These are phyloP conservation scores for Euproctis similis DNA, from an alignment of 2,888 invertebrate species.

Conservation along the genomic window DNA sequence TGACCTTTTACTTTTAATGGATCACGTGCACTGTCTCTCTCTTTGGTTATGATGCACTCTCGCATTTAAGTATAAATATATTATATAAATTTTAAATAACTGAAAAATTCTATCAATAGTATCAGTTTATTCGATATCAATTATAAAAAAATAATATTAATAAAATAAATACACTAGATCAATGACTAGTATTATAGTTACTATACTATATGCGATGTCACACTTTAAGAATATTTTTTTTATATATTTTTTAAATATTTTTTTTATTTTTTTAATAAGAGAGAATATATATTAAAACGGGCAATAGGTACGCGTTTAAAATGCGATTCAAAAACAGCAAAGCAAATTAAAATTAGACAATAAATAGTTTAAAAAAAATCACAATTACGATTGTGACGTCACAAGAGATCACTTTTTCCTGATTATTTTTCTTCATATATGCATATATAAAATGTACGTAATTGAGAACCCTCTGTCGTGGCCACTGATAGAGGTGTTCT, in stretches of 20 bases:
- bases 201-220: conserved; percentile 51
- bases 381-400: conserved; percentile 70
- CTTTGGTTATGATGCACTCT: conserved; percentile 50
- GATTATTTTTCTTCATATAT: conserved; percentile 65
- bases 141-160: conserved; percentile 35
- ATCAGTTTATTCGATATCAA: conserved; percentile 27
- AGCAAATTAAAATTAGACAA: conserved; percentile 36
- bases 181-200: conserved; percentile 72
- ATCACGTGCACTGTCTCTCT: conserved; percentile 25
- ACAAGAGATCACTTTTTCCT: conserved; percentile 66
- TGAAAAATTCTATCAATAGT: conserved; percentile 23
- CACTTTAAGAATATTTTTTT: conserved; percentile 34
- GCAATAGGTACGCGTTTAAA: conserved; percentile 56
- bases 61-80: conserved; percentile 24
- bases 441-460: conserved; percentile 62
- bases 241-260: conserved; percentile 29
- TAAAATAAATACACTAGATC: conserved; percentile 72
- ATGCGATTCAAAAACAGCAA: conserved; percentile 53
- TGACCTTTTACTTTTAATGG: conserved; percentile 13
- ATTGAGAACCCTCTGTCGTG: conserved; percentile 55
- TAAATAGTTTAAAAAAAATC: conserved; percentile 41
- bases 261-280: conserved; percentile 39
- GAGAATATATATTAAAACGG: conserved; percentile 41
- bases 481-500: conserved; percentile 64
- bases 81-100: conserved; percentile 12